Base-by-base conservation (phyloP, 2,113 vertebrate species). In the Chinchilla lanigera region DNA sequence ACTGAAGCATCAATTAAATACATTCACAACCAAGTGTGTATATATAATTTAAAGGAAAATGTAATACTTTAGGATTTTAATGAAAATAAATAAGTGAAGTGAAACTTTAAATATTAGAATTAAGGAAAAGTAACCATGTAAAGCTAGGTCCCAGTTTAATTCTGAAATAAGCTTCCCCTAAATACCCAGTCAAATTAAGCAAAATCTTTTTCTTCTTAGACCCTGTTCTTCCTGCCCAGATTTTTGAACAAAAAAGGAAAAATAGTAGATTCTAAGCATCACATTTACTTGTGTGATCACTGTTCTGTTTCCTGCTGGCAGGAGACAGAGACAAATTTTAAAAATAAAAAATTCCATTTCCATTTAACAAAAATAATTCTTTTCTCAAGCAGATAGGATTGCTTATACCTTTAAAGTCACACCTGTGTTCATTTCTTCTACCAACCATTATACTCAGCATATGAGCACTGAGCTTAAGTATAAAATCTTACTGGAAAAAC, bases 1-100 rank as follows among this genome's bases (percentile, higher is more conserved):
- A 97, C 7, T 73, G 84, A 81, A 97, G 90, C 90, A 75, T 92
- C 86, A 94, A 89, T 84, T 94, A 94, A 97, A 98, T 86, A 97
- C 41, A 96, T 97, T 91, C 26, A 94, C 47, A 96, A 8, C 4
- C 71, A 97, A 91, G 61, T 77, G 44, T 67, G 84, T 63, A 81
- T 44, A 86, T 65, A 50, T 65, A 90, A 97, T 81, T 95, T 95
- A 90, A 96, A 97, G 69, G 60, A 95, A 95, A 95, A 96, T 14
- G 50, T 28, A 89, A 93, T 75, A 95, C 17, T 95, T 95, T 50
- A 90, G 47, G 47, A 82, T 77, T 16, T 92, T n/a, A 95, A 95
- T 82, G n/a, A 84, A 95, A 93, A 89, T 75, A 93, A 90, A 61
- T 81, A 84, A 86, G 58, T 90, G 90, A 86, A 96, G n/a, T 86